Base-by-base conservation (phyloP, 1,140 invertebrate genomes). In the Nephila pilipes region DNA sequence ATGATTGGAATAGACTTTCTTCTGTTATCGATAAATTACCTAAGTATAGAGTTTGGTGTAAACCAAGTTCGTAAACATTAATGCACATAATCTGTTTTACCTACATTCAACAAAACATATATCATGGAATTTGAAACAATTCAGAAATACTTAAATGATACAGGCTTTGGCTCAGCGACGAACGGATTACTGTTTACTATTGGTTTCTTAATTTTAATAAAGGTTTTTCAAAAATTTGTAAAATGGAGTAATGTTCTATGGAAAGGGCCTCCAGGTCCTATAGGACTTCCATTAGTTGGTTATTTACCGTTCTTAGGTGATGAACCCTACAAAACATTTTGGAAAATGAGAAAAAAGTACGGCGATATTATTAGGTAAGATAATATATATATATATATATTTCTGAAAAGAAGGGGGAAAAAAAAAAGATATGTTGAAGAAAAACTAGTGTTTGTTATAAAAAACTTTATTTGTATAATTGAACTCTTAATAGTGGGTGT, bases 251-350 rank as follows among this genome's bases (percentile, higher is more conserved):
- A 36, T 32, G 4, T 36, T 25, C 8, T 14, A 2, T 3, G 22
- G 16, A 81, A 81, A 46, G 20, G 2, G 1, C 38, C 38, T n/a
- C 22, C 36, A 79, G 94, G 94, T 79, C 94, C 94, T 8, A 8
- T 6, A 0, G 93, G 94, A 18, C n/a, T 94, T 55, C 94, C 94
- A 20, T 1, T 93, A 22, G 22, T 94, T 29, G 94, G 94, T 22
- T 94, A 94, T 93, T 85, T 94, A 18, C 94, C 94, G 16, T 94
- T 94, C 65, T 20, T 94, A 4, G 81, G 92, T 5, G 69, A 80
- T 5, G 75, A 92, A 57, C 85, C 92, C 20, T 58, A 89, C 32
- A 29, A 92, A 79, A 87, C 22, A 46, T 80, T 94, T 16, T 36
- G n/a, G 55, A 69, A 92, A 36, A 38, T 94, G 22, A 69, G 36